Base-by-base conservation (phyloP, 2,797 vertebrate genomes). In the Orientallactaga sibirica region DNA sequence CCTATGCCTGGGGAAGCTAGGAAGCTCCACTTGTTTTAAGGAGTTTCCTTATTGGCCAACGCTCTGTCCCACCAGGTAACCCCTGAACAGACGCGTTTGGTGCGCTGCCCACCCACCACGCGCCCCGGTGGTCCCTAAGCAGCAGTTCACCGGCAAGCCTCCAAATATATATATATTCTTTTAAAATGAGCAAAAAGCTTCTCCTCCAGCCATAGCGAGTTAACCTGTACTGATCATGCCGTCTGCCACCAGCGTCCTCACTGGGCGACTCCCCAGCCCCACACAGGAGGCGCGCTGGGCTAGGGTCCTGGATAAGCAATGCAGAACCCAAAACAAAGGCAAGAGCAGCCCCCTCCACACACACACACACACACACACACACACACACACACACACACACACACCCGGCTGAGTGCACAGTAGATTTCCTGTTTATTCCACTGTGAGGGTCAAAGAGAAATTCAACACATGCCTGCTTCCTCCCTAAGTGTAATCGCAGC, bases 341-440 rank as follows among this genome's bases (percentile, higher is more conserved):
- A 91, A 96, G 67, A 84, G 91, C 88, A 64, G 29, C 48, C 48
- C 48, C 48, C n/a, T n/a, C n/a, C 48, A 1, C 43, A 5, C 43
- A 9, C 3, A 5, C 43, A 6, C 48, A 48, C 8, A 7, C 48
- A 7, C 10, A 1, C 43, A 5, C 43, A 9, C 3, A 5, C 43
- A 6, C 48, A 48, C 8, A 7, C 48, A 7, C 48, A 1, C 43
- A 5, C 43, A 9, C 3, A 5, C 43, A 6, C 48, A 48, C 8
- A 7, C 48, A 7, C 10, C 88, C 25, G 78, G 33, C 61, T 58
- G 93, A 90, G 86, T 81, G 18, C 43, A 75, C 58, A 33, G 48
- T 66, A 43, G 14, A 74, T 86, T 97, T 97, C 96, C 96, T 94
- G 95, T 90, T 96, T 93, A 86, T 96, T 85, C 92, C 90, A 85